Evolutionary conservation across 1,140 invertebrate genomes (phyloP).

Genomic region (Meloidogyne chitwoodi): DNA sequence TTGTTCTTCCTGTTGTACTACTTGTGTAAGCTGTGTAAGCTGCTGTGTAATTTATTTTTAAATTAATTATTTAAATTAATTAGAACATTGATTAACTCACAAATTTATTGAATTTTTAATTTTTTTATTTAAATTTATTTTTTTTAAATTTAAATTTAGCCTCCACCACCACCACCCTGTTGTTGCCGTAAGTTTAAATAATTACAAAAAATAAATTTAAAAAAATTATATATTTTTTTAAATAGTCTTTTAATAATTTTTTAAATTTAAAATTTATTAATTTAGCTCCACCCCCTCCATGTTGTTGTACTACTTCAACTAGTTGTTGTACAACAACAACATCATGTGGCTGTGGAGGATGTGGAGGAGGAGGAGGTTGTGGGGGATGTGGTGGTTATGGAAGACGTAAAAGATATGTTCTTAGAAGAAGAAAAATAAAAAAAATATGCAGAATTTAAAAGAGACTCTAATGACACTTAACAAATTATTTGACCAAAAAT

Average conservation of each 20-base stretch:
- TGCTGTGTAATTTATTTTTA: too few species aligned
- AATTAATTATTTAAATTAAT: too few species aligned
- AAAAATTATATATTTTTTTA: too few species aligned
- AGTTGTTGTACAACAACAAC: not conserved
- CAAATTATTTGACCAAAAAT: too few species aligned
- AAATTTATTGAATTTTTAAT: too few species aligned
- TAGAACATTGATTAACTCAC: too few species aligned
- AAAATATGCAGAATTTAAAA: not conserved
- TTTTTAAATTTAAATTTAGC: too few species aligned
- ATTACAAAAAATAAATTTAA: too few species aligned
- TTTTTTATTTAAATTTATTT: too few species aligned
- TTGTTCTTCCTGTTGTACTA: too few species aligned
- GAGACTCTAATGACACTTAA: not conserved
- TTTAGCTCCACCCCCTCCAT: not conserved
- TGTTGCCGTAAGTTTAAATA: not conserved
- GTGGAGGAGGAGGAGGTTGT: not conserved
- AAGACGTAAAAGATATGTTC: not conserved
- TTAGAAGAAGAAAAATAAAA: not conserved
- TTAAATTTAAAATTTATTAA: not conserved
- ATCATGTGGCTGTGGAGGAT: not conserved
- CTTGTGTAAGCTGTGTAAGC: too few species aligned
- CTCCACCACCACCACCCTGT: not conserved
- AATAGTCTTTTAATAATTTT: too few species aligned
- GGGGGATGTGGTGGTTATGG: not conserved
- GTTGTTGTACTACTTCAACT: not conserved